These are phyloP conservation scores for Cantharis rustica DNA, from an alignment of 2,888 invertebrate species.

Conservation along the genomic window DNA sequence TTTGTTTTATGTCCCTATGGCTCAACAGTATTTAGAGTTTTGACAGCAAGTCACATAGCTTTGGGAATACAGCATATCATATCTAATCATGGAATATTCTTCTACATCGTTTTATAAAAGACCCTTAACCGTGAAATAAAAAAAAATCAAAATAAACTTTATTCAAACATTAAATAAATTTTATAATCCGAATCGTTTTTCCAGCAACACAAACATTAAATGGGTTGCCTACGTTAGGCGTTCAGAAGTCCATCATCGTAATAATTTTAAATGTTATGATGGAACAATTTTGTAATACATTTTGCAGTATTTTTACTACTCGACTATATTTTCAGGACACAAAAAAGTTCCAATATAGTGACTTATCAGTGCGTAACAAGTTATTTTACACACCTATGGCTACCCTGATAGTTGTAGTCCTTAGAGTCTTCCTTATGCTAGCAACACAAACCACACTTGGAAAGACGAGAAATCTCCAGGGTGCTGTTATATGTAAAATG, in stretches of 20 bases:
- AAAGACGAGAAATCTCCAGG: slow-evolving; percentile 40
- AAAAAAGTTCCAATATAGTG: slow-evolving; percentile 21
- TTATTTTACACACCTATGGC: slow-evolving; percentile 59
- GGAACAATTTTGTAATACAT: neutral
- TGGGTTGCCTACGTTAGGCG: slow-evolving; percentile 12
- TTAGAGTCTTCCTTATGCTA: slow-evolving; percentile 42
- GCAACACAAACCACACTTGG: slow-evolving; percentile 37
- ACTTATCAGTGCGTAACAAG: slow-evolving; percentile 52
- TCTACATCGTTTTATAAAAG: slow-evolving; percentile 7
- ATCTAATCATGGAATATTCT: slow-evolving; percentile 27
- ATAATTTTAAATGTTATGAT: neutral
- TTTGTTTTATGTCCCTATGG: slow-evolving; percentile 38
- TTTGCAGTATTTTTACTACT: neutral
- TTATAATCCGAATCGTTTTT: neutral
- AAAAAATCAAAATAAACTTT: neutral
- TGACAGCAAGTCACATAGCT: slow-evolving; percentile 36
- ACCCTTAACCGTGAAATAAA: neutral
- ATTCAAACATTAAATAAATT: neutral
- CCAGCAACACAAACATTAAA: neutral
- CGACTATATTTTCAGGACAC: neutral
- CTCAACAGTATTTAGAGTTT: slow-evolving; percentile 42
- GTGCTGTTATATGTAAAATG: slow-evolving; percentile 48
- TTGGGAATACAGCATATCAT: slow-evolving; percentile 30
- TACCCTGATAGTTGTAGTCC: slow-evolving; percentile 52
- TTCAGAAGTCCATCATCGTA: neutral